phyloP scores from a whole-genome alignment of 2,113 vertebrate genomes.

The Dicentrarchus labrax region DNA sequence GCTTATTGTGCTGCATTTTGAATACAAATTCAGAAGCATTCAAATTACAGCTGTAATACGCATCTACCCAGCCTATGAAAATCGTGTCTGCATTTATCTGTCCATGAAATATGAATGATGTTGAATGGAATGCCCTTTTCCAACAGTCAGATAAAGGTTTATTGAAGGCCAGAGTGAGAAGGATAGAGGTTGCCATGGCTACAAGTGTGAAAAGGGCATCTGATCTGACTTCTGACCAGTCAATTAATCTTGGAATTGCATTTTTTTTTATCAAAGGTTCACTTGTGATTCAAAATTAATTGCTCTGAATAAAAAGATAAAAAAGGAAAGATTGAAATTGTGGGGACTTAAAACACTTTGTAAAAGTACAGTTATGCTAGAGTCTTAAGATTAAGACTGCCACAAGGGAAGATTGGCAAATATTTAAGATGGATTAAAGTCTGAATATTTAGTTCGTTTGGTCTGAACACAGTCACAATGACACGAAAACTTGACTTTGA shows the following conservation, averaged over 20 bases:
- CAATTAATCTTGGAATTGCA: slow-evolving; percentile 77
- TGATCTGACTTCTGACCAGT: slow-evolving; percentile 79
- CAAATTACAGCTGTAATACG: slow-evolving; percentile 47
- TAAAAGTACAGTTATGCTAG: slow-evolving; percentile 39
- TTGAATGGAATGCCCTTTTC: slow-evolving; percentile 81
- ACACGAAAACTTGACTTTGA: too few relatives aligned
- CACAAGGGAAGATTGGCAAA: slow-evolving; percentile 58
- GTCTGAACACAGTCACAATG: too few relatives aligned
- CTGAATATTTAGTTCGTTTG: slow-evolving; percentile 61
- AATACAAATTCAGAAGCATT: slow-evolving; percentile 41
- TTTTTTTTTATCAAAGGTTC: slow-evolving; percentile 65
- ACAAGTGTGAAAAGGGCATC: slow-evolving; percentile 83
- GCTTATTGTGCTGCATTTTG: slow-evolving; percentile 2
- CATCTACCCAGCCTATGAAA: slow-evolving; percentile 37
- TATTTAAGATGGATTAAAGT: slow-evolving; percentile 67
- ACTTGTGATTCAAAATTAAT: slow-evolving; percentile 62
- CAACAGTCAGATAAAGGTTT: slow-evolving; percentile 72
- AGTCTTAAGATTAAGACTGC: slow-evolving; percentile 60
- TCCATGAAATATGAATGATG: slow-evolving; percentile 78
- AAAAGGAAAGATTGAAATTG: slow-evolving; percentile 17
- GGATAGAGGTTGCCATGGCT: slow-evolving; percentile 75
- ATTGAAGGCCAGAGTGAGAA: slow-evolving; percentile 71
- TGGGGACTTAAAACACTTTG: slow-evolving; percentile 36
- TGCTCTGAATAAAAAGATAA: slow-evolving; percentile 15
- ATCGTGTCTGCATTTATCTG: slow-evolving; percentile 61